Conservation (phyloP, 2,797 vertebrate species). For the Spinus olivaceus region DNA sequence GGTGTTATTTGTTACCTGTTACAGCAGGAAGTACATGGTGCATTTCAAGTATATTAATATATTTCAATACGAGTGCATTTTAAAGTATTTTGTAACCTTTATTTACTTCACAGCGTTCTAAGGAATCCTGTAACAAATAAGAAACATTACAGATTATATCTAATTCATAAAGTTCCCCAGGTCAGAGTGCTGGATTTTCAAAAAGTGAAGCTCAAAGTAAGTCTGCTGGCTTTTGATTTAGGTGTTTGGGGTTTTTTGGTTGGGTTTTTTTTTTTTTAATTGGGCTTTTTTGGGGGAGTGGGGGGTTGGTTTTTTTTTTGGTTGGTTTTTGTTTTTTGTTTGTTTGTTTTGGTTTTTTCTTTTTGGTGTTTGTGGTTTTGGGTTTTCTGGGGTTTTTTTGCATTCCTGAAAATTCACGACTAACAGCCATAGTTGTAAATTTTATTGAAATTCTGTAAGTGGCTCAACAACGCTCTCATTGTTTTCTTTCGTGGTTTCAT, state of each 20-base stretch:
- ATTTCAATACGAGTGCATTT: not conserved
- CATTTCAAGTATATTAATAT: not conserved
- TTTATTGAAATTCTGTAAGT: not conserved
- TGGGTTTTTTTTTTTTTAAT: not conserved
- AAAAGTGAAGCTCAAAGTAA: slow-evolving; percentile 94
- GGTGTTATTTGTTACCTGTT: not conserved
- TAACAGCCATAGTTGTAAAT: not conserved
- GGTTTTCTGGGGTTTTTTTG: not conserved
- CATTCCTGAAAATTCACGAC: not conserved
- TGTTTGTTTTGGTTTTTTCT: not conserved
- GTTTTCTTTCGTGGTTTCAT: not conserved
- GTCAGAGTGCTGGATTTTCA: slow-evolving; percentile 96
- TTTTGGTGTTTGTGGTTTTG: not conserved
- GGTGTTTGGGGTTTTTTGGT: not conserved
- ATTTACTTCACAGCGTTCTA: slow-evolving; percentile 80
- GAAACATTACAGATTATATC: slow-evolving; percentile 96
- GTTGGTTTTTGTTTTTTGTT: too few species aligned
- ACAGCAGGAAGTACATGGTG: not conserved
- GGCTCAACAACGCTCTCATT: not conserved
- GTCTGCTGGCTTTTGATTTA: not conserved
- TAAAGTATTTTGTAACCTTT: not conserved
- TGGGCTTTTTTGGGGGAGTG: not conserved
- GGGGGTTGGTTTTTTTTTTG: too few species aligned
- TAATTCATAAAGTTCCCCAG: slow-evolving; percentile 94
- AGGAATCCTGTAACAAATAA: slow-evolving; percentile 98